These are phyloP conservation scores for Haliclystus octoradiatus DNA, from an alignment of 30 jellyfish, hydroid and myxozoan genomes.

Conservation along the genomic window DNA sequence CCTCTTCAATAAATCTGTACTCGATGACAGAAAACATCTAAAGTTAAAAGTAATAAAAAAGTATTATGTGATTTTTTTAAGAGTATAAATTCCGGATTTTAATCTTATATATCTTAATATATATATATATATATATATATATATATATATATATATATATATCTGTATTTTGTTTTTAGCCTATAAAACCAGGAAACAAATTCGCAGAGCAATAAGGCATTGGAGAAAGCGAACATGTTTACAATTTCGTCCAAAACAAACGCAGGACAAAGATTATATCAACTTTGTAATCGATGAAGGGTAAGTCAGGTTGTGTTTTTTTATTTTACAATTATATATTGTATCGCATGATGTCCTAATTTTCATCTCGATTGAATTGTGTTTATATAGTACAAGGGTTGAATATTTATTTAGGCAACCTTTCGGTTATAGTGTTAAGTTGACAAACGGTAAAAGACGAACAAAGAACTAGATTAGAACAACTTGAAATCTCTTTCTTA, in stretches of 20 bases:
- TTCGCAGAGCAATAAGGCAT: constrained; percentile 72
- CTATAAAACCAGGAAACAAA: constrained; percentile 29
- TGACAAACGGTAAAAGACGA: neutral
- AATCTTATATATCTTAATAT: too few species aligned
- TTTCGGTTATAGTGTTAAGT: neutral
- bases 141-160: too few species aligned
- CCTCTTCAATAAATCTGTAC: too few species aligned
- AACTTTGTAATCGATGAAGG: constrained; percentile 53
- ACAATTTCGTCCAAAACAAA: constrained; percentile 45
- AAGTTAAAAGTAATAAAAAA: too few species aligned
- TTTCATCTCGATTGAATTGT: too few species aligned
- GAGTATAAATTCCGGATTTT: too few species aligned
- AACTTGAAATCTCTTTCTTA: neutral
- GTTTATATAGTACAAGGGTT: neutral
- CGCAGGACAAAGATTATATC: constrained; percentile 41
- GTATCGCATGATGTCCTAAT: neutral
- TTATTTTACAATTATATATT: neutral
- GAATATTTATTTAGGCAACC: neutral
- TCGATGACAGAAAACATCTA: too few species aligned
- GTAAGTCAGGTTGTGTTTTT: constrained; percentile 10
- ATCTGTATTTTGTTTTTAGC: constrained; percentile 33
- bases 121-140: too few species aligned
- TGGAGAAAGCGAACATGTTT: constrained; percentile 78
- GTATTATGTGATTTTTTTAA: too few species aligned
- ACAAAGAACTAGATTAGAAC: neutral